Evolutionary conservation across 2,113 vertebrate species (phyloP), one percentile per base, ranked within the genome.

Genomic region (Callospermophilus lateralis): DNA sequence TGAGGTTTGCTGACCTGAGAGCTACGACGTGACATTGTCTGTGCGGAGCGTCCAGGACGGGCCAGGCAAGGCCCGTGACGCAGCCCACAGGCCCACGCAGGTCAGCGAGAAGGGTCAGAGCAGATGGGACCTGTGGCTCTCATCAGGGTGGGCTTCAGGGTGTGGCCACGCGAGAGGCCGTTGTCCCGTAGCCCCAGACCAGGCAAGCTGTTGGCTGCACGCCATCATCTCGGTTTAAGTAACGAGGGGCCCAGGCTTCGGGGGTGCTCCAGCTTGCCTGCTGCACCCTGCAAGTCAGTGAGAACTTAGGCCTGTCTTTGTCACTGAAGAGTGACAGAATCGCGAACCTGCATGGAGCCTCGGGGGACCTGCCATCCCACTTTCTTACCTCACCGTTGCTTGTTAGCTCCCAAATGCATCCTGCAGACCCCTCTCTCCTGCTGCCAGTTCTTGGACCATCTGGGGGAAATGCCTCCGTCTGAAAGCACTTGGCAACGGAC

Each of bases 391-490:
- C 37, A 17, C 48, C 58, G 48, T 32, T 70, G 77, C 92, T 90
- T 24, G 22, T 28, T 39, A 51, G 84, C 51, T 92, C 61, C 78
- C 72, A 72, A 58, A 51, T 19, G 45, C 2, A 22, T 77, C 89
- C 78, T 20, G 48, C 17, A 67, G 65, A 48, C 32, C 12, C 79
- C 17, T 55, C 61, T 76, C 70, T 53, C 83, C 61, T 77, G 37
- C 55, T 22, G 8, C 39, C 70, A 67, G 51, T 55, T 78, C 76
- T 80, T 45, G 37, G 58, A 42, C 90, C 34, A 51, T 20, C 12
- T 0, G 48, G 68, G 84, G 76, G 42, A 89, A 97, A 93, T 51
- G 17, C 37, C 92, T 95, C 93, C 84, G 65, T 88, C 84, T 97
- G 67, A 87, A 95, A 90, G 37, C 55, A 61, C 77, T 93, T 96